Conservation (phyloP, 2,797 vertebrate species). For the Clangula hyemalis region DNA sequence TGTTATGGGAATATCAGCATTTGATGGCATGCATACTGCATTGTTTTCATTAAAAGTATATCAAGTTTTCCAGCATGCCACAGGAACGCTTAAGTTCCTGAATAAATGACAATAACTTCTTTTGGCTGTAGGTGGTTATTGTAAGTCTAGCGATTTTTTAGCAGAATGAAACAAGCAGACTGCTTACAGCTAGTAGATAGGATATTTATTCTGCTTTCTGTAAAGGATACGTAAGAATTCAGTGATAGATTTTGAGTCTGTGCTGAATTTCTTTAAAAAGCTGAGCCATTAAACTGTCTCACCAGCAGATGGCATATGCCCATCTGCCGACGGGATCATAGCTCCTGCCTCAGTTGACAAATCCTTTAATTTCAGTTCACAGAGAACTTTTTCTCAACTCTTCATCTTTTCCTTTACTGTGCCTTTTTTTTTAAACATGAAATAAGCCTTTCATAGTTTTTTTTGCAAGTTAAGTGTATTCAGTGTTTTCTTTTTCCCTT, state of each 20-base stretch:
- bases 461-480: background rate
- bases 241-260: background rate
- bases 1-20: background rate
- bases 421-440: background rate
- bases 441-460: background rate
- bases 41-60: background rate
- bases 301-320: slow-evolving; percentile 68
- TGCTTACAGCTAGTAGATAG: background rate
- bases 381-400: background rate
- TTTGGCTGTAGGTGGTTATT: background rate
- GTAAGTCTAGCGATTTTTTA: background rate
- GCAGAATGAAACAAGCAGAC: background rate
- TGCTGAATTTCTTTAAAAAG: background rate
- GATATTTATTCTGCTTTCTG: background rate
- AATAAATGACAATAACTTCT: background rate
- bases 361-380: background rate
- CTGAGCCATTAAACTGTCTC: slow-evolving; percentile 69
- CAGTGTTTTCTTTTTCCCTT: background rate
- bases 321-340: background rate
- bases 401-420: background rate
- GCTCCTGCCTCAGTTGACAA: background rate
- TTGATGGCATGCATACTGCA: background rate
- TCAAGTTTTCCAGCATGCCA: background rate
- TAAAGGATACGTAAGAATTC: background rate
- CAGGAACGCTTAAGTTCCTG: background rate